These are phyloP conservation scores for Apis laboriosa DNA, from an alignment of 1,140 invertebrate genomes.

Conservation along the genomic window DNA sequence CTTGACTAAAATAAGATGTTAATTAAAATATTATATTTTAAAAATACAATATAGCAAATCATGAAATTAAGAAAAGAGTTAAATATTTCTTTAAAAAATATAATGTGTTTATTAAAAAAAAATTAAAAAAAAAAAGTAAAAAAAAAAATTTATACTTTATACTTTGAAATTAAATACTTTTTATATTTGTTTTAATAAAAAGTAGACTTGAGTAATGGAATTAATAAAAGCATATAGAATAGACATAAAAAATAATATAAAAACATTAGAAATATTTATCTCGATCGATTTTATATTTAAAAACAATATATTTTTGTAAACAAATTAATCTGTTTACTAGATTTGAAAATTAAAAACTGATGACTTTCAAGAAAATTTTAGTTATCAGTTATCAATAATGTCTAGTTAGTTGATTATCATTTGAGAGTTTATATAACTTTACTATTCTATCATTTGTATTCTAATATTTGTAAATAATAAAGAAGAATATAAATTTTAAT, in stretches of 20 bases:
- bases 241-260: too few relatives aligned
- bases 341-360: not conserved
- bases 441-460: too few relatives aligned
- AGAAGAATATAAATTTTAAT: too few relatives aligned
- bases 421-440: not conserved
- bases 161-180: not conserved
- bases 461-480: too few relatives aligned
- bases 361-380: not conserved
- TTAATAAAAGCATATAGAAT: not conserved
- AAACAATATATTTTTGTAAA: not conserved
- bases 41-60: too few relatives aligned
- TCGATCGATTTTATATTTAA: not conserved
- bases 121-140: too few relatives aligned
- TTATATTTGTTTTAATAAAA: too few relatives aligned
- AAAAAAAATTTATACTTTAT: too few relatives aligned
- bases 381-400: constrained; percentile 21
- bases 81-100: too few relatives aligned
- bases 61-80: too few relatives aligned
- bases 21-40: not conserved
- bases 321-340: not conserved
- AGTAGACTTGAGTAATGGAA: not conserved
- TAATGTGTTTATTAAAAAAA: too few relatives aligned
- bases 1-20: not conserved
- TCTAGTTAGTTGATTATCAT: constrained; percentile 13
- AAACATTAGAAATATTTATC: not conserved